Percentiles rank a stretch among this genome's conserved stretches.
Evolutionary conservation across 1,140 invertebrate genomes (phyloP).

Genomic region (Drosophila repleta): DNA sequence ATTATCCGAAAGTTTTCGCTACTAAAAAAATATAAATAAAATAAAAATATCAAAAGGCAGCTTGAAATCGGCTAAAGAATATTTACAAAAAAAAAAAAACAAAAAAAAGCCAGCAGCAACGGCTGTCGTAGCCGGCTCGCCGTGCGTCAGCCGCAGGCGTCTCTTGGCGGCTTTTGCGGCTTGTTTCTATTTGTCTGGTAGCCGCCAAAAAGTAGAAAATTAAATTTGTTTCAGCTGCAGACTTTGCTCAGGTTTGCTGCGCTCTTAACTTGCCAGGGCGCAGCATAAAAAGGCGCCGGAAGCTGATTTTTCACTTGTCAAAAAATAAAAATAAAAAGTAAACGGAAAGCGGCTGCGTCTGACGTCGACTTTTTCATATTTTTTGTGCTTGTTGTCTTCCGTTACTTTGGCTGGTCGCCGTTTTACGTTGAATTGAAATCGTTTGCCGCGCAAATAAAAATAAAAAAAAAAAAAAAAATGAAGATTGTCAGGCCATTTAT

Average conservation of each 20-base stretch:
- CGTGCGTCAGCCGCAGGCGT: constrained; percentile 50
- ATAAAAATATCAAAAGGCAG: constrained; percentile 54
- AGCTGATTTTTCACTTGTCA: constrained; percentile 52
- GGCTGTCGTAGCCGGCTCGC: not conserved
- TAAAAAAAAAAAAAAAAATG: not conserved
- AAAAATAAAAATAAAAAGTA: constrained; percentile 12
- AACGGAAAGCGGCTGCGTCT: constrained; percentile 18
- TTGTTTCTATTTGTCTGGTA: constrained; percentile 51
- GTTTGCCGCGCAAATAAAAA: not conserved
- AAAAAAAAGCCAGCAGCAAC: constrained; percentile 9
- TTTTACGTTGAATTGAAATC: constrained; percentile 32
- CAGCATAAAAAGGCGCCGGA: constrained; percentile 32
- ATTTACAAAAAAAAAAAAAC: constrained; percentile 5
- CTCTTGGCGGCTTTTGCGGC: constrained; percentile 40
- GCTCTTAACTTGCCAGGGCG: constrained; percentile 13
- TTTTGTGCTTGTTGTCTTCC: constrained; percentile 16
- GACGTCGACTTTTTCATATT: constrained; percentile 21
- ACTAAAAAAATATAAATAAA: constrained; percentile 46
- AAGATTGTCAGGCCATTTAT: constrained; percentile 62
- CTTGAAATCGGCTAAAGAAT: constrained; percentile 27
- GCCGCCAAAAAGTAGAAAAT: constrained; percentile 68
- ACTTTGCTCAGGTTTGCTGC: constrained; percentile 63
- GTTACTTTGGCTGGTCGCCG: constrained; percentile 35
- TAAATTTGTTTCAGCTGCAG: constrained; percentile 79
- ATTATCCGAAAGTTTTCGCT: constrained; percentile 78